Conservation (phyloP, 2,888 invertebrate genomes). For the Meloe dianella region DNA sequence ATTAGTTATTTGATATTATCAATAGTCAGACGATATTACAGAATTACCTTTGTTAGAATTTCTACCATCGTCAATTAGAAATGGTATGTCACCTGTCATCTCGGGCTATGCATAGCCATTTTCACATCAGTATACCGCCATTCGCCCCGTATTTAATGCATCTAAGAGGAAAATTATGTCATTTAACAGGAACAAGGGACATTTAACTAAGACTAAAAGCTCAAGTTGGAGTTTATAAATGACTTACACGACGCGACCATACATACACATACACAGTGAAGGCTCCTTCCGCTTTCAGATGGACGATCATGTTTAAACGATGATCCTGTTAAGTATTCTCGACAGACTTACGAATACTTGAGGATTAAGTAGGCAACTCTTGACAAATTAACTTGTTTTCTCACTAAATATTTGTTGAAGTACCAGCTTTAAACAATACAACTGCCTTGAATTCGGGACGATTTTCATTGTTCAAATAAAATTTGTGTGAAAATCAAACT, state of each 20-base stretch:
- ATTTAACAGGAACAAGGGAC: conserved; percentile 57
- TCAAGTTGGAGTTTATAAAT: conserved; percentile 54
- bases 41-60: background rate
- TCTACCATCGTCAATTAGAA: conserved; percentile 42
- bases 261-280: conserved; percentile 26
- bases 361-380: conserved; percentile 32
- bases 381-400: conserved; percentile 33
- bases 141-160: conserved; percentile 54
- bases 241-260: conserved; percentile 52
- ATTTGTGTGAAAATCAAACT: no score
- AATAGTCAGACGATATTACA: background rate
- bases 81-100: conserved; percentile 40
- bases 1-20: background rate
- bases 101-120: conserved; percentile 33
- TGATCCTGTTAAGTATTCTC: conserved; percentile 40
- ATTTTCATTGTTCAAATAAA: no score
- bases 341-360: conserved; percentile 30
- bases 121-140: conserved; percentile 36
- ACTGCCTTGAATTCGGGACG: background rate
- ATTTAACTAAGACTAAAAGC: conserved; percentile 58
- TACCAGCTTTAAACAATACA: background rate
- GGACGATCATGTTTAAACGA: conserved; percentile 49
- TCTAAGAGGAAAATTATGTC: conserved; percentile 59
- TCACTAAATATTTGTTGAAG: conserved; percentile 28
- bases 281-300: conserved; percentile 38